Evolutionary conservation across 2,113 vertebrate genomes (phyloP).

Genomic region (Ceyx melanurus): DNA sequence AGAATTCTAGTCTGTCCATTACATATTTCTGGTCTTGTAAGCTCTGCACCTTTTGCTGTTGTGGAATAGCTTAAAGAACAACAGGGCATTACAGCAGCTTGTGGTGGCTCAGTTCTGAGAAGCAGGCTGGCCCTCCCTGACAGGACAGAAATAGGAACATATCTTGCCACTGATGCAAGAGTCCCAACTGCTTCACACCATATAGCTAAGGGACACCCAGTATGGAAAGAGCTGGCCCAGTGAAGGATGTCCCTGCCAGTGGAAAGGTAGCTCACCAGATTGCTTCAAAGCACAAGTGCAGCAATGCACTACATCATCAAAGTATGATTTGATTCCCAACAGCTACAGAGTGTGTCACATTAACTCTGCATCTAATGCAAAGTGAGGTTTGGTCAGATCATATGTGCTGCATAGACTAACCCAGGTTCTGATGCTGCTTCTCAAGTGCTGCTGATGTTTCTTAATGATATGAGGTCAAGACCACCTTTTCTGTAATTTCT

Average conservation of each 20-base stretch:
- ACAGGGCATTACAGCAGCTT: not conserved
- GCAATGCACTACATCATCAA: not conserved
- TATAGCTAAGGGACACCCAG: not conserved
- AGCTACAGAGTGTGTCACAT: not conserved
- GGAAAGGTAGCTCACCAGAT: not conserved
- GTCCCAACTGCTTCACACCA: not conserved
- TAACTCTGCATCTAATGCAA: not conserved
- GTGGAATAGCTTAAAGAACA: not conserved
- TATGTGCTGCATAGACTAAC: not conserved
- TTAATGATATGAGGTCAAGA: not conserved
- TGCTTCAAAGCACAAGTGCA: not conserved
- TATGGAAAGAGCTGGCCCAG: not conserved
- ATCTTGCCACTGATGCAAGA: not conserved
- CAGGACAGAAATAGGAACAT: not conserved
- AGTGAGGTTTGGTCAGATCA: not conserved
- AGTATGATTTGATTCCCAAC: not conserved
- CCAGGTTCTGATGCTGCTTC: not conserved
- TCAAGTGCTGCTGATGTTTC: not conserved
- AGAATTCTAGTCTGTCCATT: not conserved
- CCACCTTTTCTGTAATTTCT: not conserved
- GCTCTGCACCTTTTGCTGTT: not conserved
- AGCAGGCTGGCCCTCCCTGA: not conserved
- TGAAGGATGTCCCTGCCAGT: not conserved
- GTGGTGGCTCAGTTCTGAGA: not conserved
- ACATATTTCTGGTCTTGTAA: not conserved